phyloP scores from a whole-genome alignment of 2,888 invertebrate genomes.

The Acronicta alni region DNA sequence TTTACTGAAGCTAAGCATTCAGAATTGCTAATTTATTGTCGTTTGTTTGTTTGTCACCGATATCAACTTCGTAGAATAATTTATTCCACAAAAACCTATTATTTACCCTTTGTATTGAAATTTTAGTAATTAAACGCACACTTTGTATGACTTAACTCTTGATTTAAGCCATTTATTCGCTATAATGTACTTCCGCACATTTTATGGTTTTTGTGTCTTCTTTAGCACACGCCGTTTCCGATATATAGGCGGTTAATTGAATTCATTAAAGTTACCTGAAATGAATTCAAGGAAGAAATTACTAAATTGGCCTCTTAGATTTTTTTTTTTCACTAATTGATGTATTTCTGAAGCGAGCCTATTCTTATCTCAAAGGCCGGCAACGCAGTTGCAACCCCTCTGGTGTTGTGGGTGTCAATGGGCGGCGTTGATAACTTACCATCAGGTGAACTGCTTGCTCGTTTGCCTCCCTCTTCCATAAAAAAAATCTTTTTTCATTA shows the following conservation, averaged over 20 bases:
- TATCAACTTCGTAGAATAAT: slow-evolving; percentile 30
- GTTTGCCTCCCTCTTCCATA: too few species aligned
- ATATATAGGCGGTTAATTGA: not conserved
- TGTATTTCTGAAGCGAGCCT: too few species aligned
- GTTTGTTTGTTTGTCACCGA: slow-evolving; percentile 63
- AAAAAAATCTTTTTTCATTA: too few species aligned
- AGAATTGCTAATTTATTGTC: slow-evolving; percentile 68
- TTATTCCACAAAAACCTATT: slow-evolving; percentile 32
- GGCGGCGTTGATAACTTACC: too few species aligned
- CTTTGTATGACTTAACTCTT: slow-evolving; percentile 28
- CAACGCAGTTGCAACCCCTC: too few species aligned
- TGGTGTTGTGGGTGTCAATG: too few species aligned
- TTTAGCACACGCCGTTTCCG: slow-evolving; percentile 26
- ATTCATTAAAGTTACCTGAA: not conserved
- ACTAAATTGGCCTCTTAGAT: too few species aligned
- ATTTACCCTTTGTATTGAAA: slow-evolving; percentile 52
- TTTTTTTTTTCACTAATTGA: too few species aligned
- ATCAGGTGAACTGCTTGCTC: too few species aligned
- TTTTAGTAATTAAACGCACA: slow-evolving; percentile 49
- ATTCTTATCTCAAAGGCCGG: too few species aligned
- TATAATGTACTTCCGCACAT: slow-evolving; percentile 47
- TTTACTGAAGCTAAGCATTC: slow-evolving; percentile 64
- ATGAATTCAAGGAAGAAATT: too few species aligned
- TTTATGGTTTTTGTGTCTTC: slow-evolving; percentile 36
- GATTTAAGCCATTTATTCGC: slow-evolving; percentile 36